Conservation (phyloP, 2,113 vertebrate species). For the Mystacornis crossleyi region DNA sequence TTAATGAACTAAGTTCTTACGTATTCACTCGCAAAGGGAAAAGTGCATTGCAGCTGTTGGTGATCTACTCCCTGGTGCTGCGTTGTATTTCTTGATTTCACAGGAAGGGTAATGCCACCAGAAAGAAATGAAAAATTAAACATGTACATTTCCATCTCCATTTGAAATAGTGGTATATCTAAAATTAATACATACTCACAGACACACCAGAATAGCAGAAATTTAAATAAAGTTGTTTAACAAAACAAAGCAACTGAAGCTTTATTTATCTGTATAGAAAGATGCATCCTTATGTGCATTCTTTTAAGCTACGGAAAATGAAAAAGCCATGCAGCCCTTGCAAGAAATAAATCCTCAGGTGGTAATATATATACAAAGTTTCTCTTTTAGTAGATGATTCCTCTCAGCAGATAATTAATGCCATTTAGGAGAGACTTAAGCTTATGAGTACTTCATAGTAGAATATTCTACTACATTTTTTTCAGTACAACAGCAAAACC, state of each 20-base stretch:
- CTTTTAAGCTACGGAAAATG: constrained; percentile 70
- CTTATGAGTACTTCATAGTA: constrained; percentile 13
- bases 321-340: constrained; percentile 67
- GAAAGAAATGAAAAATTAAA: neutral
- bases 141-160: neutral
- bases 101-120: neutral
- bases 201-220: constrained; percentile 14
- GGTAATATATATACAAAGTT: constrained; percentile 8
- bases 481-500: constrained; percentile 11
- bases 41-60: neutral
- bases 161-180: neutral
- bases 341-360: constrained; percentile 29
- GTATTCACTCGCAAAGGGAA: neutral
- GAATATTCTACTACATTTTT: constrained; percentile 29
- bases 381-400: neutral
- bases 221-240: constrained; percentile 63
- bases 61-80: neutral
- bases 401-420: neutral
- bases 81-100: neutral
- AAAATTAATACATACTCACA: neutral
- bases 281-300: constrained; percentile 48
- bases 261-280: constrained; percentile 69
- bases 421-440: constrained; percentile 20
- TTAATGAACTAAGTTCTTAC: neutral
- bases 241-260: constrained; percentile 65